phyloP scores from a whole-genome alignment of 2,888 invertebrate genomes.

The Andrena praecox region DNA sequence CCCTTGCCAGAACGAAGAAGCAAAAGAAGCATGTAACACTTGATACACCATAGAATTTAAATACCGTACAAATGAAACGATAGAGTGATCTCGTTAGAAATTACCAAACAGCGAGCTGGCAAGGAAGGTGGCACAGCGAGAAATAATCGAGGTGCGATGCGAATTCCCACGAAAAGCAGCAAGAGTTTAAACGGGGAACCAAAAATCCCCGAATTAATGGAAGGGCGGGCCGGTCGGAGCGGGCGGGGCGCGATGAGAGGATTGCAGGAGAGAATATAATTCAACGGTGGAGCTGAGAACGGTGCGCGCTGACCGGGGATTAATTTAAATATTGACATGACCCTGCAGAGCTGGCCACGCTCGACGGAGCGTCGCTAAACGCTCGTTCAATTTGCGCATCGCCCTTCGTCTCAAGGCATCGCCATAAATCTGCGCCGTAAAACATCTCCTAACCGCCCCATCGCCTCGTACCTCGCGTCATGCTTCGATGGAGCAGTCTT shows the following conservation, averaged over 20 bases:
- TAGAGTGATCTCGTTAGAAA: not conserved
- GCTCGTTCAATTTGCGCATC: conserved; percentile 75
- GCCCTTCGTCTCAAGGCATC: conserved; percentile 69
- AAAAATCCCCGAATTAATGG: conserved; percentile 30
- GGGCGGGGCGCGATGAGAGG: conserved; percentile 32
- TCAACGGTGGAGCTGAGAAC: conserved; percentile 65
- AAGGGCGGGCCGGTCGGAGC: conserved; percentile 20
- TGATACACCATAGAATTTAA: no score
- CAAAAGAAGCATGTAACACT: no score
- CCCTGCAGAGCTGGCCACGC: conserved; percentile 72
- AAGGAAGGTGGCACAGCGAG: no score
- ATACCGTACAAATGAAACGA: no score
- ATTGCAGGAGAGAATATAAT: conserved; percentile 58
- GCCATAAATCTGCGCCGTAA: conserved; percentile 68
- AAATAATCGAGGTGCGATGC: not conserved
- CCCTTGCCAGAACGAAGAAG: no score
- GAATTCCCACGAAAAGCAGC: not conserved
- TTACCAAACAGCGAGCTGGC: not conserved
- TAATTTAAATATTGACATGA: conserved; percentile 80
- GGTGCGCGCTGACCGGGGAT: conserved; percentile 68
- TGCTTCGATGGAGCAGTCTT: conserved; percentile 32
- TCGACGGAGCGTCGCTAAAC: conserved; percentile 77
- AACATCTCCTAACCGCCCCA: conserved; percentile 57
- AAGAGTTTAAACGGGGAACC: not conserved
- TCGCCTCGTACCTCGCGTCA: conserved; percentile 35